Base-by-base conservation (phyloP, 2,113 vertebrate species). In the Bubalus kerabau region DNA sequence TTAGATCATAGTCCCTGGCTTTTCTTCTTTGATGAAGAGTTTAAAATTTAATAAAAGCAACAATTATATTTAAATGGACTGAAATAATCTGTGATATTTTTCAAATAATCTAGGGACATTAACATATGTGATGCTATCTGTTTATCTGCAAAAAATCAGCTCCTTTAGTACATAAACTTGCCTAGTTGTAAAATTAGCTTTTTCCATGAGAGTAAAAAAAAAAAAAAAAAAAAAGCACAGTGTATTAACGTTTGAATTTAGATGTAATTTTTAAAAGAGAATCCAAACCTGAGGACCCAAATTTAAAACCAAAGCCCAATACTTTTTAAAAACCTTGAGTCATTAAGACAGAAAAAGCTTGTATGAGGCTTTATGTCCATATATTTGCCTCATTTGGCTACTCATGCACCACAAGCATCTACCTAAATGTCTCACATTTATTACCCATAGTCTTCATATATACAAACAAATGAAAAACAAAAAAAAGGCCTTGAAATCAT, bases 41-140 rank as follows among this genome's bases (percentile, higher is more conserved):
- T 91, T 90, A 95, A 97, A 59, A 94, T 93, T 87, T 60, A 94
- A 74, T 84, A 84, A 87, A 54, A 96, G 3, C 57, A 88, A 94
- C 7, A 87, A 84, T 78, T 64, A 96, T 16, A 90, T 17, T 74
- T 96, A 87, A 46, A 78, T 28, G 14, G 24, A 78, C 76, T 87
- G 13, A 89, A 93, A n/a, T 59, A 15, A 62, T 32, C n/a, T 86
- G 56, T 56, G 46, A 50, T 80, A 62, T 87, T 92, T 94, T 95
- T 78, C 48, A 89, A 96, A 89, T 59, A 81, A 86, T 54, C 23
- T 59, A 94, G 59, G 50, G 21, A 88, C 28, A 91, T 60, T 91
- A 91, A 94, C 46, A 91, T 14, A 43, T 50, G 40, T 52, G 67
- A 97, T n/a, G 17, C 23, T 36, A 40, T 32, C 67, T 40, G 6